Evolutionary conservation across 2,888 invertebrate genomes (phyloP), one percentile per base, ranked within the genome.

Genomic region (Archaeoteleia sp.): DNA sequence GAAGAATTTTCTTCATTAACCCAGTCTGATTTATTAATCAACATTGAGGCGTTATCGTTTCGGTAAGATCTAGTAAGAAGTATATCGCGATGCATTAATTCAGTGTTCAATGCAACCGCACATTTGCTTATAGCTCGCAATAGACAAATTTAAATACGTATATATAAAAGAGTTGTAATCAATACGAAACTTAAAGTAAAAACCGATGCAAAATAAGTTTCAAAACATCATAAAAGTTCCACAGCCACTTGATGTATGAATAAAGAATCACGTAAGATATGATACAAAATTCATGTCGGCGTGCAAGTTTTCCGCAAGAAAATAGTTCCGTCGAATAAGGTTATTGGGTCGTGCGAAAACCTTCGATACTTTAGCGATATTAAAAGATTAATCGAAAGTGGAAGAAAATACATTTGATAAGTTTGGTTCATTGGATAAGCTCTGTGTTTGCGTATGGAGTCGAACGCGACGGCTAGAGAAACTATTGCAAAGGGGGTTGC

Each of bases 291-390:
- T 55, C 20, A 39, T 30, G 55, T 39, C 37, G 7, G 37, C 57
- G 27, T 39, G 39, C 17, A 43, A 58, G 42, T 49, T 49, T 43
- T 37, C 30, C 15, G 20, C 10, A 29, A 42, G 40, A 34, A 39
- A 58, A 25, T n/a, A 48, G 14, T 39, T 34, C 10, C 2, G 12
- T 27, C 10, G 14, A 58, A 58, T 23, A 58, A 49, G 48, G 58
- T 58, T 49, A 58, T 34, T 58, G 35, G 58, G 45, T 43, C 49
- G 34, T 32, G 25, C 12, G 32, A 30, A 45, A 37, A 30, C 37
- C 39, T 57, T 46, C 57, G 40, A 29, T 25, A 12, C 35, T 32
- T 15, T 7, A 15, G 9, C 9, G 6, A 12, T 15, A 10, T 34
- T 35, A 27, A 54, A 54, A 17, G 27, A 27, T 54, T 35, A 32